phyloP scores from a whole-genome alignment of 2,888 invertebrate species.

The Melieria omissa region DNA sequence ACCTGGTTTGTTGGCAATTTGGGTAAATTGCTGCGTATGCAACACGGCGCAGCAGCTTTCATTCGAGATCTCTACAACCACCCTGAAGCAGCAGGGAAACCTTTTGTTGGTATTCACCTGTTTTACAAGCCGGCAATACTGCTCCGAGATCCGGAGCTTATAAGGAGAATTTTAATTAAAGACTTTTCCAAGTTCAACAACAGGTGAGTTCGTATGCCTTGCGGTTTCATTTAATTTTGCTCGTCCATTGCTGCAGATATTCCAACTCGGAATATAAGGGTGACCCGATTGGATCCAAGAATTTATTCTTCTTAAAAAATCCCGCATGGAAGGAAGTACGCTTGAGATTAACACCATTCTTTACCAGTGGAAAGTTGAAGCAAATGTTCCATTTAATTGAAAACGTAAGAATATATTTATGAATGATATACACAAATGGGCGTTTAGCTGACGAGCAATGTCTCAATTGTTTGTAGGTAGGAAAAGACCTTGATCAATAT shows the following conservation, averaged over 20 bases:
- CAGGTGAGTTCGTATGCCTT: constrained; percentile 47
- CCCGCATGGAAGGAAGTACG: constrained; percentile 68
- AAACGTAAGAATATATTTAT: constrained; percentile 49
- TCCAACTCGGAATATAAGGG: constrained; percentile 59
- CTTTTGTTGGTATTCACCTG: constrained; percentile 66
- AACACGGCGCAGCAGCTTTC: constrained; percentile 59
- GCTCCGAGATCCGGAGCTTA: constrained; percentile 66
- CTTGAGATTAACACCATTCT: constrained; percentile 67
- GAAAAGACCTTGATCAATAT: constrained; percentile 57
- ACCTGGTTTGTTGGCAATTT: constrained; percentile 66
- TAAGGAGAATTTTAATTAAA: constrained; percentile 67
- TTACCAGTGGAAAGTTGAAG: constrained; percentile 64
- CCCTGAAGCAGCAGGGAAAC: constrained; percentile 50
- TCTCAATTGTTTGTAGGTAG: constrained; percentile 47
- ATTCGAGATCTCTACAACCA: constrained; percentile 64
- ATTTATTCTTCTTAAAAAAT: constrained; percentile 67
- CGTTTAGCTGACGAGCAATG: neutral
- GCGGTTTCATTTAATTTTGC: neutral
- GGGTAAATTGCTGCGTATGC: constrained; percentile 57
- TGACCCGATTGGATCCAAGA: constrained; percentile 67
- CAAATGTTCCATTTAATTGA: constrained; percentile 62
- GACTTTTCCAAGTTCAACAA: constrained; percentile 68
- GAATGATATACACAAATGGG: neutral
- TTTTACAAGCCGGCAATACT: constrained; percentile 67
- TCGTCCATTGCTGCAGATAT: constrained; percentile 45